phyloP scores from a whole-genome alignment of 2,888 invertebrate genomes.

The Clivina fossor region DNA sequence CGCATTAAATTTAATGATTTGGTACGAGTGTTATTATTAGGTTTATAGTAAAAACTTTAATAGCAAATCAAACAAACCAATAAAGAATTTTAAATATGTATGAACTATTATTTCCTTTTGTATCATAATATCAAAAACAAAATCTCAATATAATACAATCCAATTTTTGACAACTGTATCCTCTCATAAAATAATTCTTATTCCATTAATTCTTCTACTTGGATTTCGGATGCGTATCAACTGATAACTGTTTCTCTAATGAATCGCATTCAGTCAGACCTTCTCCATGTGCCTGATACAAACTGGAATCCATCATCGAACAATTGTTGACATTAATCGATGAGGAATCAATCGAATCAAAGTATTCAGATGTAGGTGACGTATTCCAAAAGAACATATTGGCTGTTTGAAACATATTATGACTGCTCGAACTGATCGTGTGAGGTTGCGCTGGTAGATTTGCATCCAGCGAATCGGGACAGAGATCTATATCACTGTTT shows the following conservation, averaged over 20 bases:
- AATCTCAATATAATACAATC: no score
- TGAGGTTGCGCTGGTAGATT: conserved; percentile 45
- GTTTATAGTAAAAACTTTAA: no score
- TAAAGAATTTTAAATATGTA: no score
- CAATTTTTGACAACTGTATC: no score
- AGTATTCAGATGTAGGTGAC: conserved; percentile 54
- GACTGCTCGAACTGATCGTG: conserved; percentile 46
- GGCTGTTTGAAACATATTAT: conserved; percentile 53
- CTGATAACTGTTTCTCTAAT: conserved; percentile 48
- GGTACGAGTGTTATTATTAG: no score
- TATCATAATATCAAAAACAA: no score
- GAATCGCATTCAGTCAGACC: conserved; percentile 62
- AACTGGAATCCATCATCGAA: conserved; percentile 50
- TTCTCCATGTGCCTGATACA: conserved; percentile 56
- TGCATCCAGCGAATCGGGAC: conserved; percentile 58
- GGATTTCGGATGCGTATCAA: conserved; percentile 3
- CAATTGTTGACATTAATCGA: conserved; percentile 46
- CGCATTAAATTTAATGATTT: no score
- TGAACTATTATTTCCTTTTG: no score
- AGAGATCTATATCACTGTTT: conserved; percentile 48
- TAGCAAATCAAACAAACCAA: no score
- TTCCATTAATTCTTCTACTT: no score
- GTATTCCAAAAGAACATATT: conserved; percentile 60
- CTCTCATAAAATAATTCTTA: no score
- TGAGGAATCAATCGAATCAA: conserved; percentile 68